Percentiles rank a stretch among this genome's conserved stretches.
Evolutionary conservation across 2,888 invertebrate species (phyloP).

Genomic region (Andrena marginata): DNA sequence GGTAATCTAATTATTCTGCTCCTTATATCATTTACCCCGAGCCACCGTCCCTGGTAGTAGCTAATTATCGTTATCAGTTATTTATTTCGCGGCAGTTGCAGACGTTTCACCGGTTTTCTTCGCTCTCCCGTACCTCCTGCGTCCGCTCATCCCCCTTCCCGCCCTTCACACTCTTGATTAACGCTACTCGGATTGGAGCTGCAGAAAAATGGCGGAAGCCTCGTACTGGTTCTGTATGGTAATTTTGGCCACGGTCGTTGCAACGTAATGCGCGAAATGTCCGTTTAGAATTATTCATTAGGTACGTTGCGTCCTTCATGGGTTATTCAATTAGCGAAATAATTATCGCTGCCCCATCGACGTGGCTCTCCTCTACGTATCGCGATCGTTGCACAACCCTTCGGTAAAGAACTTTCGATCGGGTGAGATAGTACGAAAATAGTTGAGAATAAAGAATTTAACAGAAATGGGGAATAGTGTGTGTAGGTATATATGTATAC

Average conservation of each 20-base stretch:
- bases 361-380: conserved; percentile 15
- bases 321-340: conserved; percentile 37
- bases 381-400: conserved; percentile 1
- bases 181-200: background rate
- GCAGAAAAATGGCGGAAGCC: background rate
- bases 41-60: background rate
- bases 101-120: conserved; percentile 9
- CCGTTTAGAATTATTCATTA: conserved; percentile 47
- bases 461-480: no score
- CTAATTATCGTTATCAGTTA: conserved; percentile 54
- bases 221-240: background rate
- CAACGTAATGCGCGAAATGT: conserved; percentile 35
- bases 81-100: conserved; percentile 17
- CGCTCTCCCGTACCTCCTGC: background rate
- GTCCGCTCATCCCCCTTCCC: no score
- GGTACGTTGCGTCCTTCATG: conserved; percentile 18
- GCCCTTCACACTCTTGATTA: background rate
- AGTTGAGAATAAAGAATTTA: background rate
- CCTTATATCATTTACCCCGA: conserved; percentile 23
- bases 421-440: background rate
- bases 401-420: background rate
- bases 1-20: conserved; percentile 58
- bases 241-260: conserved; percentile 2
- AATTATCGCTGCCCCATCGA: conserved; percentile 22
- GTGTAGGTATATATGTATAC: no score